Evolutionary conservation across 1,140 invertebrate genomes (phyloP).

Genomic region (Drosophila subpulchrella): DNA sequence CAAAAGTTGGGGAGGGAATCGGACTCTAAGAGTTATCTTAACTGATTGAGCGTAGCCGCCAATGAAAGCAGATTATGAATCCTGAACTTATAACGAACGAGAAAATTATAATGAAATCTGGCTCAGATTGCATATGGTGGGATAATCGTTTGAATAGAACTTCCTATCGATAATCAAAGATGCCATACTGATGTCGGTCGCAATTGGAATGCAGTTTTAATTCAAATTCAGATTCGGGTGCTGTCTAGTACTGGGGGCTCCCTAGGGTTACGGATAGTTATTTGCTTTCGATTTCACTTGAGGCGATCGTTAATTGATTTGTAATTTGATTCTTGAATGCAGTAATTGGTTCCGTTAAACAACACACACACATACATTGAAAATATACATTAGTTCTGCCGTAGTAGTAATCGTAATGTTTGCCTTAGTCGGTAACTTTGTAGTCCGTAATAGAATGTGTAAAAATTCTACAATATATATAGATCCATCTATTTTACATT

Average conservation of each 20-base stretch:
- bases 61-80: constrained; percentile 22
- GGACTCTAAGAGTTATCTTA: constrained; percentile 1
- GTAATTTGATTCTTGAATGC: constrained; percentile 64
- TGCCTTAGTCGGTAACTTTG: constrained; percentile 45
- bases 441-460: constrained; percentile 52
- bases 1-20: constrained; percentile 8
- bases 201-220: constrained; percentile 36
- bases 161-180: constrained; percentile 35
- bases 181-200: constrained; percentile 23
- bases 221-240: constrained; percentile 9
- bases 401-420: constrained; percentile 42
- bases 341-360: constrained; percentile 73
- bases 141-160: constrained; percentile 76
- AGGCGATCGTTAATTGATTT: constrained; percentile 69
- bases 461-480: constrained; percentile 58
- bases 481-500: constrained; percentile 39
- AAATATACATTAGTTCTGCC: constrained; percentile 47
- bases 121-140: constrained; percentile 69
- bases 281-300: constrained; percentile 47
- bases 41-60: constrained; percentile 17
- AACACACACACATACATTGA: constrained; percentile 63
- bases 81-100: background rate
- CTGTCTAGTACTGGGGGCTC: constrained; percentile 5
- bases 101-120: constrained; percentile 42
- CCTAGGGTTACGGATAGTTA: constrained; percentile 26